Base-by-base conservation (phyloP, 2,888 invertebrate species). In the Synergus itoensis region DNA sequence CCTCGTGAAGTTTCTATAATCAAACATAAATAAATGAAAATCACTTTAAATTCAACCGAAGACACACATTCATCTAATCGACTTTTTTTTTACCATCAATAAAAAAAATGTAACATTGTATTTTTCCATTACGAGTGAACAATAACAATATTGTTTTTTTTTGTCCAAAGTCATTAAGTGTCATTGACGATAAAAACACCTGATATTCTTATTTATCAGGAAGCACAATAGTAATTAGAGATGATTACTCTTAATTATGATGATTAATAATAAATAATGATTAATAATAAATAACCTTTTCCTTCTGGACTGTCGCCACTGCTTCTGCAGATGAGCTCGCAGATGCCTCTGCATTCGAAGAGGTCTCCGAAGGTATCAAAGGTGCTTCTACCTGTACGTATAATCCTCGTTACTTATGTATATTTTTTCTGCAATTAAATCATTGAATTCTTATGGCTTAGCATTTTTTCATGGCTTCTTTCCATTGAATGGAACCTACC, bases 321-420 rank as follows among this genome's bases (percentile, higher is more conserved):
- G 83, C 79, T 48, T 69, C 48, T 53, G 69, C 69, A 36, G 69
- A 69, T 28, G 65, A 53, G 63, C 28, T 76, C 53, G 80, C 53
- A 65, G 79, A 81, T 64, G 76, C 78, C 4, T 48, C 57, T 43
- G 79, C 60, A 67, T 48, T 45, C 48, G 48, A 45, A 16, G 9
- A 7, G n/a, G 28, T 28, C 4, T 69, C 36, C 48, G 80, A 75
- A 48, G 78, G 40, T 63, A 76, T 69, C 63, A 78, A 81, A 36
- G 79, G 57, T 69, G 80, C 43, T 78, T 64, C 8, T 75, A 77
- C 83, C 83, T 83, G 75, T 80, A 79, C 65, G 28, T 77, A 76
- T 77, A 48, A 77, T 77, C 12, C 41, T 69, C 8, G 21, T 79
- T 81, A 76, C 28, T 80, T 57, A 64, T 69, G 62, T 62, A 43